Evolutionary conservation across 2,113 vertebrate species (phyloP), one percentile per base, ranked within the genome.

Genomic region (Diadophis punctatus): DNA sequence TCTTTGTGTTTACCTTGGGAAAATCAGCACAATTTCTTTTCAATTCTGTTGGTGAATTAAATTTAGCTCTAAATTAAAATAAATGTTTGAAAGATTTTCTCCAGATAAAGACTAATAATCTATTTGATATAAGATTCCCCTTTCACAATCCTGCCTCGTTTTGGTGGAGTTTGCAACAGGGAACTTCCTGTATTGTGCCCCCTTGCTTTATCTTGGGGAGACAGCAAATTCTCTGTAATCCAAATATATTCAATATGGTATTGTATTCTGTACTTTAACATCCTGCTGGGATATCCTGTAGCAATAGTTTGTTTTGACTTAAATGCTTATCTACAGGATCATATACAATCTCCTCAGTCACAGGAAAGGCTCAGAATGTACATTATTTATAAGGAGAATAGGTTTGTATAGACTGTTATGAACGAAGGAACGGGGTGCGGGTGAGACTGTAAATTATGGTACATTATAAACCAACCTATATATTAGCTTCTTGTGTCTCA

Each of bases 251-350:
- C 6, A 8, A 14, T 80, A 27, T n/a, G 25, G 34, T n/a, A 92
- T 92, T 92, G 63, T 84, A n/a, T 55, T 30, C 55, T 53, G 25
- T 22, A 6, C 30, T 89, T 53, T 4, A 90, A 86, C 74, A 90
- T 92, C 92, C 74, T 86, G 92, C 80, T 90, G 53, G n/a, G 55
- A 90, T 90, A 92, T 90, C 88, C 88, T 90, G 88, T 86, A n/a
- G 30, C 20, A 34, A 49, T 85, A 25, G 53, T 80, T 80, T 89
- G 63, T 85, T 55, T 89, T 30, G 86, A 80, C 80, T 86, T 52
- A 86, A 56, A 25, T 34, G 63, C 87, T 92, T 90, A 93, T 93
- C 92, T 93, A 2, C 52, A 63, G 46, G 34, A 86, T 90, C 88
- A 52, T 52, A 49, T 51, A 27, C 55, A n/a, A 60, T 86, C 46